Conservation (phyloP, 2,888 invertebrate genomes). For the Spilarctia lutea region DNA sequence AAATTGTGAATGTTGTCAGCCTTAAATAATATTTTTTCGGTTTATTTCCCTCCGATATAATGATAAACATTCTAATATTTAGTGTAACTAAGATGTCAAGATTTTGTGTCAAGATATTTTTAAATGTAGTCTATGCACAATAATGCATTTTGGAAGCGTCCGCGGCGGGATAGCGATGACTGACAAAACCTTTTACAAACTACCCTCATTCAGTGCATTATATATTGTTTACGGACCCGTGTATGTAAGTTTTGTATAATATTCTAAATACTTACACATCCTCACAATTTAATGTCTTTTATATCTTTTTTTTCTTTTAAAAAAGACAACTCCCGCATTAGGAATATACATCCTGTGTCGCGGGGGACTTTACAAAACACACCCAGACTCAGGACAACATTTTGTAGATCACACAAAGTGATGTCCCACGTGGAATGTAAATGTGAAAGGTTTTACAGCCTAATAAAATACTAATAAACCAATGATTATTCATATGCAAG, state of each 20-base stretch:
- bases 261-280: too few species aligned
- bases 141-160: conserved; percentile 75
- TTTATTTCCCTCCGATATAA: conserved; percentile 78
- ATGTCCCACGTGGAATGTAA: too few species aligned
- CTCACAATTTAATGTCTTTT: too few species aligned
- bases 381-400: too few species aligned
- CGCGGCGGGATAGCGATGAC: conserved; percentile 65
- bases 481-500: not conserved
- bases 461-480: not conserved
- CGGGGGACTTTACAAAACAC: too few species aligned
- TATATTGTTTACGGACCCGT: conserved; percentile 71
- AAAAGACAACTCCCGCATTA: too few species aligned
- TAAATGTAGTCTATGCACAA: conserved; percentile 76
- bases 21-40: conserved; percentile 58
- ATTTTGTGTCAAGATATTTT: conserved; percentile 59
- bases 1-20: conserved; percentile 56
- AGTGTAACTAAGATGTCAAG: conserved; percentile 65
- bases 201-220: conserved; percentile 82
- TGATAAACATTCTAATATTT: conserved; percentile 67
- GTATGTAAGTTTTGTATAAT: conserved; percentile 79
- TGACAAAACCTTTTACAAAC: conserved; percentile 78
- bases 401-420: too few species aligned
- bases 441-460: not conserved
- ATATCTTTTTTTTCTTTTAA: too few species aligned
- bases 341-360: too few species aligned